Conservation (phyloP, 2,888 invertebrate genomes). For the Nesidiocoris tenuis region DNA sequence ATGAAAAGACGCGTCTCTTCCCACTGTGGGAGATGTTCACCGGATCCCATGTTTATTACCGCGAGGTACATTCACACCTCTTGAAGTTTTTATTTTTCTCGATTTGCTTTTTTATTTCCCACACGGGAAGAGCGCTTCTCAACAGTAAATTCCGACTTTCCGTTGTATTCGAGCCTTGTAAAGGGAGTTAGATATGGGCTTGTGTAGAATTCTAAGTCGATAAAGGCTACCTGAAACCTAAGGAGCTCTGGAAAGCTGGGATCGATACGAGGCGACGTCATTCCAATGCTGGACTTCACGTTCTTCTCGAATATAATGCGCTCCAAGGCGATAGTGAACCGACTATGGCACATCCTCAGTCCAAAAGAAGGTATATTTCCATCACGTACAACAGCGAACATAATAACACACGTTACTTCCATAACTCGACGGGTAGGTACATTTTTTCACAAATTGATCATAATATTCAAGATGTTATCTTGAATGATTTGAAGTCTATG, state of each 20-base stretch:
- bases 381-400: too few relatives aligned
- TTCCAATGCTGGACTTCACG: too few relatives aligned
- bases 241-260: background rate
- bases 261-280: background rate
- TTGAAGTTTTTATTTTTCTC: background rate
- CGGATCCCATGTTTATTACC: conserved; percentile 7
- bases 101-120: background rate
- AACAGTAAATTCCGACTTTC: conserved; percentile 5
- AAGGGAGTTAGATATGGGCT: background rate
- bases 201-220: background rate
- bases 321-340: too few relatives aligned
- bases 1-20: conserved; percentile 21
- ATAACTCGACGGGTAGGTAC: too few relatives aligned
- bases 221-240: background rate
- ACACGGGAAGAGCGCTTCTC: background rate
- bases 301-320: too few relatives aligned
- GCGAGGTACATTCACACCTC: conserved; percentile 5
- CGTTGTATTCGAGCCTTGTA: background rate
- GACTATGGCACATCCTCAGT: too few relatives aligned
- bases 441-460: too few relatives aligned
- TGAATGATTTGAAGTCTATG: too few relatives aligned
- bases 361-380: too few relatives aligned
- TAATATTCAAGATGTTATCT: too few relatives aligned
- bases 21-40: background rate
- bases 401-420: too few relatives aligned